Evolutionary conservation across 2,888 invertebrate species (phyloP).

Genomic region (Drosophila prolongata): DNA sequence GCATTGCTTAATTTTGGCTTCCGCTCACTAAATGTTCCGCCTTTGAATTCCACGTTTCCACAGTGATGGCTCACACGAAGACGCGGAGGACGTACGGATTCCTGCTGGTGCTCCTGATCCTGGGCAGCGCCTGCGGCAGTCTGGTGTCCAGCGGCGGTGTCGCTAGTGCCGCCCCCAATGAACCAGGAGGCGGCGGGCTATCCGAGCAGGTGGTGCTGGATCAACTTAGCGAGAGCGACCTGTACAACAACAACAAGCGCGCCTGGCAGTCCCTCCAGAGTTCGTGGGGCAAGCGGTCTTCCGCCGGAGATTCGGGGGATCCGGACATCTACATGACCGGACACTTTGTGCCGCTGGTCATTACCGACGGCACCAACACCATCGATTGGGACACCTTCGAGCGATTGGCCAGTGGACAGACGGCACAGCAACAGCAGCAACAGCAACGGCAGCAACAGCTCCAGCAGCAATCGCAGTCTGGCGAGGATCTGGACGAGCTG

Average conservation of each 20-base stretch:
- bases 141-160: constrained; percentile 29
- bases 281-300: constrained; percentile 89
- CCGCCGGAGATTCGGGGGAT: constrained; percentile 24
- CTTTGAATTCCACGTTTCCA: constrained; percentile 3
- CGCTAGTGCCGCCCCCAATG: constrained; percentile 23
- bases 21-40: background rate
- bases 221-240: constrained; percentile 61
- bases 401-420: constrained; percentile 57
- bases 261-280: constrained; percentile 89
- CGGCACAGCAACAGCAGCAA: constrained; percentile 39
- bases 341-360: constrained; percentile 62
- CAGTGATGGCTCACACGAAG: constrained; percentile 33
- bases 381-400: constrained; percentile 75
- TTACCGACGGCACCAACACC: constrained; percentile 66
- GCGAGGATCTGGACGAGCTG: constrained; percentile 56
- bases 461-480: constrained; percentile 46
- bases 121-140: constrained; percentile 34
- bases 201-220: constrained; percentile 66
- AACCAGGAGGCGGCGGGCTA: constrained; percentile 59
- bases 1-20: background rate
- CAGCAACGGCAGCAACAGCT: constrained; percentile 34
- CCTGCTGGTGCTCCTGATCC: constrained; percentile 49
- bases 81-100: constrained; percentile 20
- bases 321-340: constrained; percentile 63
- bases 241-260: constrained; percentile 82